Percentiles rank a stretch among this genome's conserved stretches.
phyloP scores from a whole-genome alignment of 2,113 vertebrate genomes.

The Spilogale gracilis region DNA sequence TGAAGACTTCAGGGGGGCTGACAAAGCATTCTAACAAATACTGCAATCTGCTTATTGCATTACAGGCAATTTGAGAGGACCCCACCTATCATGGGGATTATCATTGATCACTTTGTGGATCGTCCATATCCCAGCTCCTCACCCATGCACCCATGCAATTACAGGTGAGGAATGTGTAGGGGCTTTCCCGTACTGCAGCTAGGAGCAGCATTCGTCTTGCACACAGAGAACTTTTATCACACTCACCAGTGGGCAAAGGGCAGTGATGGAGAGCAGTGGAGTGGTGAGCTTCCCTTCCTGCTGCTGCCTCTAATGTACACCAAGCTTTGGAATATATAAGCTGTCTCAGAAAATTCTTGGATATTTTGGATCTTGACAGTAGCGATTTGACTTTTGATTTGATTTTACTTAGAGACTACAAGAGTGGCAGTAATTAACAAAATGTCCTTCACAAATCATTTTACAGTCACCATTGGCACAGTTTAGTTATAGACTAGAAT shows the following conservation, averaged over 20 bases:
- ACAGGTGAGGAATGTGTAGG: slow-evolving; percentile 92
- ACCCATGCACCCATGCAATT: slow-evolving; percentile 97
- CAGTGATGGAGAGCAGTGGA: not conserved
- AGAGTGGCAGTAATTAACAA: not conserved
- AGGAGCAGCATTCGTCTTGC: slow-evolving; percentile 65
- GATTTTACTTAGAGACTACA: not conserved
- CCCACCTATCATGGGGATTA: slow-evolving; percentile 99
- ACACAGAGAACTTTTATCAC: slow-evolving; percentile 74
- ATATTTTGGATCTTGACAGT: not conserved
- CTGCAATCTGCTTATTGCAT: slow-evolving; percentile 86
- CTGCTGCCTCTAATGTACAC: not conserved
- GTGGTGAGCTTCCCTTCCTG: slow-evolving; percentile 1
- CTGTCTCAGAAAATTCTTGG: not conserved
- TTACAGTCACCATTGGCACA: not conserved
- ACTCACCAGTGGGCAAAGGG: slow-evolving; percentile 52
- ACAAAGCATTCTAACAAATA: slow-evolving; percentile 79
- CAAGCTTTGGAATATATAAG: not conserved
- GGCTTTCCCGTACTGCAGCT: slow-evolving; percentile 57
- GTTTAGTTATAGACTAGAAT: not conserved
- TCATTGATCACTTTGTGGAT: slow-evolving; percentile 99
- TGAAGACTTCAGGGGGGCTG: slow-evolving; percentile 31
- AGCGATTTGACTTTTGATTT: not conserved
- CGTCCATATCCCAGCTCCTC: slow-evolving; percentile 94
- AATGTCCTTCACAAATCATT: not conserved
- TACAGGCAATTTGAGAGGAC: slow-evolving; percentile 98